Conservation (phyloP, 2,888 invertebrate genomes). For the Eilema caniola region DNA sequence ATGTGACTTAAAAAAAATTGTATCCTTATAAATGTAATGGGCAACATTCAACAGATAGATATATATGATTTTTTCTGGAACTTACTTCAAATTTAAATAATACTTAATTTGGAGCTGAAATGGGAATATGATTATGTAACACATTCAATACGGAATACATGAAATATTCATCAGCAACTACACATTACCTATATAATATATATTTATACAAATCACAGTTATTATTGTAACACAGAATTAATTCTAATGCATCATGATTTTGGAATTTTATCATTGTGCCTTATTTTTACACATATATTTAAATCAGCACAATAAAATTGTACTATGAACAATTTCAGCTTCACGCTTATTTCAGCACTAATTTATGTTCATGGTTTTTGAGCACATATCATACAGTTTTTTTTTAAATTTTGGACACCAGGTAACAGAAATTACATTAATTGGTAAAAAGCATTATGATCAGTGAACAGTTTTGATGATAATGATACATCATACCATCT, state of each 20-base stretch:
- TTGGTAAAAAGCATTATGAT: not conserved
- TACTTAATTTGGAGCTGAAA: not conserved
- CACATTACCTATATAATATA: constrained; percentile 32
- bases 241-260: constrained; percentile 34
- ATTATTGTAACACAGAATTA: constrained; percentile 27
- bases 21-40: not conserved
- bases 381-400: constrained; percentile 40
- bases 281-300: constrained; percentile 41
- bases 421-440: constrained; percentile 28
- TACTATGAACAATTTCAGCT: constrained; percentile 45
- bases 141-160: not conserved
- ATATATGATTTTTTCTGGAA: not conserved
- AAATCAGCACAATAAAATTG: constrained; percentile 44
- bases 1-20: no score
- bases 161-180: constrained; percentile 32
- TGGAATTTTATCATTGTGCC: constrained; percentile 31
- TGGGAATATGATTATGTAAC: not conserved
- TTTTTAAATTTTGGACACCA: constrained; percentile 32
- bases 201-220: constrained; percentile 24
- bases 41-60: not conserved
- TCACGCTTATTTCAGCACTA: constrained; percentile 44
- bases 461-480: not conserved
- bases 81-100: not conserved
- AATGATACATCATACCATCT: no score
- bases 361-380: constrained; percentile 47